Conservation (phyloP, 2,113 vertebrate species). For the Lathamus discolor region DNA sequence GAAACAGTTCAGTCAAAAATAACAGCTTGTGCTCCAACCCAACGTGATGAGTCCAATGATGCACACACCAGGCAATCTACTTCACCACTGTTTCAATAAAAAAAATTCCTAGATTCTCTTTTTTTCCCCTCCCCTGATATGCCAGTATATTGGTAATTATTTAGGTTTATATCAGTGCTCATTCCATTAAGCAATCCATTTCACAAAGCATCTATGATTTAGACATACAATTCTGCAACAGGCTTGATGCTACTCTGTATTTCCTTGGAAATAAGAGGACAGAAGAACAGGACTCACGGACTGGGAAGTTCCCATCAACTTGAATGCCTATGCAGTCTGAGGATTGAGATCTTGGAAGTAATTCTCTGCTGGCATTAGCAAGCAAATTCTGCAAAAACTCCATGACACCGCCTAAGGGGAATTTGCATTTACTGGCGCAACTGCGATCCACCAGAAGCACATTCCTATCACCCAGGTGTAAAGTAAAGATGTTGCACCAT, state of each 20-base stretch:
- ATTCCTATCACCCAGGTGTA: neutral
- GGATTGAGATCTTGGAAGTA: neutral
- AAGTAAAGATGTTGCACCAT: neutral
- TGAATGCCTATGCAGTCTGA: neutral
- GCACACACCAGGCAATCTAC: conserved; percentile 14
- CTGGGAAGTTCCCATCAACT: neutral
- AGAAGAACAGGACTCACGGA: neutral
- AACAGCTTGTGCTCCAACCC: neutral
- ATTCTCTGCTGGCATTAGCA: neutral
- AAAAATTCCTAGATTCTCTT: neutral
- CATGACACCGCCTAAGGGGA: rapidly evolving
- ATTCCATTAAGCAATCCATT: conserved; percentile 1
- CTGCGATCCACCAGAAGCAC: neutral
- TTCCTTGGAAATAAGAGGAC: neutral
- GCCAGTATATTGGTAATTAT: neutral
- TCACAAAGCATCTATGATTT: neutral
- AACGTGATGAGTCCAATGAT: neutral
- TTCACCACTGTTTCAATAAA: conserved; percentile 26
- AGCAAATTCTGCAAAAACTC: neutral
- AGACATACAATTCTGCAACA: neutral
- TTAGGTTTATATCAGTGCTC: neutral
- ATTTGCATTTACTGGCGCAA: neutral
- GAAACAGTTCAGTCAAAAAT: neutral
- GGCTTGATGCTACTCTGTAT: neutral
- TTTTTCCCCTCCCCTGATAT: neutral